These are phyloP conservation scores for Aegotheles bennettii DNA, from an alignment of 2,113 vertebrate species.

Conservation along the genomic window DNA sequence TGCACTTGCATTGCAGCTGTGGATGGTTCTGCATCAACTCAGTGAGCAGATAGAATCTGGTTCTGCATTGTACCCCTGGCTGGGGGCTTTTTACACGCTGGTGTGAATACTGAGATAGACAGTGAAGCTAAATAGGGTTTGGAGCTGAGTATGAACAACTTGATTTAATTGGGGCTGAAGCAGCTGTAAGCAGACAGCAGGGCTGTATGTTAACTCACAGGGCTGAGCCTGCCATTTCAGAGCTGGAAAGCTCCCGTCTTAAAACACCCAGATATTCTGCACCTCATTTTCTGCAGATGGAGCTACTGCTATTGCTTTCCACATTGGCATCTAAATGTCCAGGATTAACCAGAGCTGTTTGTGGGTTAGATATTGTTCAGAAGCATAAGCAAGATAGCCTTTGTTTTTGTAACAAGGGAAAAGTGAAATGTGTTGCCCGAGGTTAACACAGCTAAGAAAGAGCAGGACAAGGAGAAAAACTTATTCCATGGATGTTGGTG, in stretches of 20 bases:
- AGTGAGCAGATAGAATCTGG: not conserved
- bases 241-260: not conserved
- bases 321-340: not conserved
- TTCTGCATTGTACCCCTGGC: not conserved
- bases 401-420: not conserved
- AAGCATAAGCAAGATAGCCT: not conserved
- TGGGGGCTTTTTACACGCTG: not conserved
- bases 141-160: not conserved
- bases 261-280: not conserved
- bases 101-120: not conserved
- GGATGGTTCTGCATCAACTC: not conserved
- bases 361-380: not conserved
- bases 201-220: not conserved
- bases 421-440: not conserved
- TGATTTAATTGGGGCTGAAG: not conserved
- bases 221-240: not conserved
- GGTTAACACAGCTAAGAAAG: not conserved
- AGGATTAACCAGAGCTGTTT: not conserved
- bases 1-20: not conserved
- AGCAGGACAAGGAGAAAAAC: not conserved
- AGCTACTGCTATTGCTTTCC: not conserved
- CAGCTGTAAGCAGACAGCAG: not conserved
- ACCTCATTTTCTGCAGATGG: not conserved
- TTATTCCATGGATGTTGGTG: not conserved
- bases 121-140: not conserved